Evolutionary conservation across 2,888 invertebrate genomes (phyloP).

Genomic region (Trichacis sp.): DNA sequence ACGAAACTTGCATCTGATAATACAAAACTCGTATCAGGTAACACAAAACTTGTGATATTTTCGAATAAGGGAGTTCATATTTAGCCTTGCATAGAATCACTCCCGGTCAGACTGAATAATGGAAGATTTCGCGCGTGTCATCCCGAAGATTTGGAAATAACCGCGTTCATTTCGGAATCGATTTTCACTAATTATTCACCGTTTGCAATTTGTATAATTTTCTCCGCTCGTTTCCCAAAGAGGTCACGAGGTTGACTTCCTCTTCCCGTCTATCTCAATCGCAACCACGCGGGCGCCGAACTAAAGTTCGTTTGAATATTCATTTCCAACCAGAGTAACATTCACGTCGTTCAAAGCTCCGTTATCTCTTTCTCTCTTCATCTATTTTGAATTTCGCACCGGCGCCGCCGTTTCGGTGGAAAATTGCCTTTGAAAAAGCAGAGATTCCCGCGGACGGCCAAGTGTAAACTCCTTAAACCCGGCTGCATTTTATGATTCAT

Average conservation of each 20-base stretch:
- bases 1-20: too few species aligned
- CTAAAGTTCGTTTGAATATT: constrained; percentile 53
- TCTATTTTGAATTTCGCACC: constrained; percentile 2
- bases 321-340: constrained; percentile 48
- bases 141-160: background rate
- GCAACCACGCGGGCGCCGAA: constrained; percentile 28
- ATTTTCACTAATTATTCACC: constrained; percentile 50
- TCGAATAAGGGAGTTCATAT: too few species aligned
- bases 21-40: too few species aligned
- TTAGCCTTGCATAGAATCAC: background rate
- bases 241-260: constrained; percentile 45
- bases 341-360: constrained; percentile 48
- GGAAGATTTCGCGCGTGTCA: background rate
- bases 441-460: background rate
- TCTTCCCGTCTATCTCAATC: constrained; percentile 30
- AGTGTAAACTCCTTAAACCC: background rate
- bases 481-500: background rate
- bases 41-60: too few species aligned
- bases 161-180: constrained; percentile 17
- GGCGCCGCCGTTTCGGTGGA: background rate
- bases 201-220: constrained; percentile 56
- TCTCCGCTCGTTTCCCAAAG: constrained; percentile 53
- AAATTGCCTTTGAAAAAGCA: constrained; percentile 7
- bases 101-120: background rate
- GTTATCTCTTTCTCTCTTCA: constrained; percentile 19